Percentiles rank a stretch among this genome's conserved stretches.
These are phyloP conservation scores for Brotula barbata DNA, from an alignment of 2,797 vertebrate species.

Conservation along the genomic window DNA sequence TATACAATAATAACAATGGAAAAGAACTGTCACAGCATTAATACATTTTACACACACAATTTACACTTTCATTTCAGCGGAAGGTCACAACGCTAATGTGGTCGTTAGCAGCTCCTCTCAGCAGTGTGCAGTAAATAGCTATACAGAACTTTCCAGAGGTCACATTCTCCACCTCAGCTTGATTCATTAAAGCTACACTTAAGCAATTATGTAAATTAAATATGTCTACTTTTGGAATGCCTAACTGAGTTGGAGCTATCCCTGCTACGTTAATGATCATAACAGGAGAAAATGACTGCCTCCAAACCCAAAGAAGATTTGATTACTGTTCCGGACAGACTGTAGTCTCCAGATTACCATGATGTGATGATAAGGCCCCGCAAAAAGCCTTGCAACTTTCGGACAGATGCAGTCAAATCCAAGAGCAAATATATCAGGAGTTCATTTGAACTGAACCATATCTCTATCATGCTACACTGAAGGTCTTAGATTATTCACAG, in stretches of 20 bases:
- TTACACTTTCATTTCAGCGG: not conserved
- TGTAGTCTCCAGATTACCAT: slow-evolving; percentile 65
- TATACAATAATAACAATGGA: no score
- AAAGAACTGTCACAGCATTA: no score
- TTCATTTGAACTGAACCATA: slow-evolving; percentile 37
- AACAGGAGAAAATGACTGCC: slow-evolving; percentile 64
- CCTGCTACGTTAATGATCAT: slow-evolving; percentile 77
- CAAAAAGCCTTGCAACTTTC: slow-evolving; percentile 43
- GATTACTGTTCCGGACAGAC: slow-evolving; percentile 67
- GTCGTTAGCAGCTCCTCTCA: slow-evolving; percentile 39
- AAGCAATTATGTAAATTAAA: slow-evolving; percentile 73
- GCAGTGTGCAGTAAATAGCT: slow-evolving; percentile 38
- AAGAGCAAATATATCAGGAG: slow-evolving; percentile 24
- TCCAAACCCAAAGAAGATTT: slow-evolving; percentile 68
- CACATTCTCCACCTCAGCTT: slow-evolving; percentile 52
- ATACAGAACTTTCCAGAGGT: slow-evolving; percentile 57
- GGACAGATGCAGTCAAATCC: slow-evolving; percentile 35
- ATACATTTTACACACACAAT: no score
- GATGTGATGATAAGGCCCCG: no score
- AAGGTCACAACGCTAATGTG: slow-evolving; percentile 27
- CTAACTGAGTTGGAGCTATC: slow-evolving; percentile 70
- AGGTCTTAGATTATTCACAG: slow-evolving; percentile 51
- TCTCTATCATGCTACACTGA: slow-evolving; percentile 38
- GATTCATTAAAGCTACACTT: slow-evolving; percentile 70
- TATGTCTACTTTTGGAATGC: slow-evolving; percentile 68